Percentiles rank a stretch among this genome's conserved stretches.
Evolutionary conservation across 2,797 vertebrate genomes (phyloP).

Genomic region (Trachurus trachurus): DNA sequence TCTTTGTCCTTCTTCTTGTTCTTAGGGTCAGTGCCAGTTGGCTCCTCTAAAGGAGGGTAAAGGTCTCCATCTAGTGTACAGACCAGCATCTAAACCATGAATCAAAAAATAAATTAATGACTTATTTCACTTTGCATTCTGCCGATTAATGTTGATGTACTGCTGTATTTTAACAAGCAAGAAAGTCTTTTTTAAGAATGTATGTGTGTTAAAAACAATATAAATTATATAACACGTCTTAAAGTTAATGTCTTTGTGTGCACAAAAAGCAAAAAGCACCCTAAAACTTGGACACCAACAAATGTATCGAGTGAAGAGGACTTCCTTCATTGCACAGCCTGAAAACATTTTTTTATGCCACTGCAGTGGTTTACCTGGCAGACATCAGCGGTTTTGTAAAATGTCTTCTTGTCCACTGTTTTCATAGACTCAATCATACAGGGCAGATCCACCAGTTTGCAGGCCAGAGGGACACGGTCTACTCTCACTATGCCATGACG

Average conservation of each 20-base stretch:
- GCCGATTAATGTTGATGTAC: background rate
- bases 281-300: too few relatives aligned
- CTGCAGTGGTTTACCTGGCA: constrained; percentile 89
- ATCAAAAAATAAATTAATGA: constrained; percentile 10
- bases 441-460: constrained; percentile 95
- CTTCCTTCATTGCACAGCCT: background rate
- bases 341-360: background rate
- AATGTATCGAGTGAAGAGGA: background rate
- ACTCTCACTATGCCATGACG: constrained; percentile 93
- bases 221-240: background rate
- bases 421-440: constrained; percentile 94
- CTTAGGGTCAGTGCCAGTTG: constrained; percentile 93
- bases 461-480: constrained; percentile 92
- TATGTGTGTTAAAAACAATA: background rate
- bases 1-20: constrained; percentile 98
- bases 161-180: background rate
- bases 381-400: constrained; percentile 97
- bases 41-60: constrained; percentile 96
- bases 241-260: too few relatives aligned
- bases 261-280: too few relatives aligned
- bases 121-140: background rate
- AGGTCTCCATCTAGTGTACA: constrained; percentile 97
- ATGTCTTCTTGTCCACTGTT: constrained; percentile 95
- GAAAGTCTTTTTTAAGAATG: background rate
- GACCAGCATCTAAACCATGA: constrained; percentile 92